Evolutionary conservation across 1,140 invertebrate genomes (phyloP).

Genomic region (Drosophila varians): DNA sequence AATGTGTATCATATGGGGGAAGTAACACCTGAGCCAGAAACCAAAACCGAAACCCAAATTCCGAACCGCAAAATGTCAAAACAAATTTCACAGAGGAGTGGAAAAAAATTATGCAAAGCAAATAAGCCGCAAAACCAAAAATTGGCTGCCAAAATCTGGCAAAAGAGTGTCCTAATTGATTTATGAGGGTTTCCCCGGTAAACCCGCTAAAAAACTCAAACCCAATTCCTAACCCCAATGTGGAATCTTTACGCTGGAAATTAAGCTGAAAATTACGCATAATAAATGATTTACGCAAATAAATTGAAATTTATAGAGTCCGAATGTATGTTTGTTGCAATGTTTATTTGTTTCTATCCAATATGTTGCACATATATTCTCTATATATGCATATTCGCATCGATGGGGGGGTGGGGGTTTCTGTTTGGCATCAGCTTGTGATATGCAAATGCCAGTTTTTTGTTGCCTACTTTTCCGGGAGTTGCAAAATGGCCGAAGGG

Average conservation of each 20-base stretch:
- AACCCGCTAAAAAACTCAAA: conserved; percentile 24
- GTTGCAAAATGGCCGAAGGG: conserved; percentile 18
- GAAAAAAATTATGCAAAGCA: conserved; percentile 36
- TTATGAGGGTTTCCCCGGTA: conserved; percentile 69
- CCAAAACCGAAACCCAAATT: conserved; percentile 40
- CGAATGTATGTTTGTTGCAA: conserved; percentile 44
- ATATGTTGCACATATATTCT: conserved; percentile 26
- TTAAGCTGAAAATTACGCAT: conserved; percentile 80
- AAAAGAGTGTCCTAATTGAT: conserved; percentile 68
- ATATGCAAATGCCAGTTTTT: conserved; percentile 71
- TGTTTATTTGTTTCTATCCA: conserved; percentile 28
- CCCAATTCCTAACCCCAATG: neutral
- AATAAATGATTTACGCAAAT: conserved; percentile 82
- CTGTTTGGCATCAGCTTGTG: conserved; percentile 68
- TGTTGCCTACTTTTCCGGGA: conserved; percentile 62
- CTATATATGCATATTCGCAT: conserved; percentile 18
- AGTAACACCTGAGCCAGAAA: conserved; percentile 58
- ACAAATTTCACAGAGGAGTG: conserved; percentile 41
- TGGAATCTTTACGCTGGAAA: conserved; percentile 53
- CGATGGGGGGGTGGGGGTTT: conserved; percentile 13
- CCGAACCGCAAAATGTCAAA: conserved; percentile 54
- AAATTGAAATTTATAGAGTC: conserved; percentile 81
- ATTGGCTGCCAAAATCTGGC: conserved; percentile 77
- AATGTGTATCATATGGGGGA: conserved; percentile 27
- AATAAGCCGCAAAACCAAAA: conserved; percentile 81